These are phyloP conservation scores for Pterocles burchelli DNA, from an alignment of 2,113 vertebrate species.

Conservation along the genomic window DNA sequence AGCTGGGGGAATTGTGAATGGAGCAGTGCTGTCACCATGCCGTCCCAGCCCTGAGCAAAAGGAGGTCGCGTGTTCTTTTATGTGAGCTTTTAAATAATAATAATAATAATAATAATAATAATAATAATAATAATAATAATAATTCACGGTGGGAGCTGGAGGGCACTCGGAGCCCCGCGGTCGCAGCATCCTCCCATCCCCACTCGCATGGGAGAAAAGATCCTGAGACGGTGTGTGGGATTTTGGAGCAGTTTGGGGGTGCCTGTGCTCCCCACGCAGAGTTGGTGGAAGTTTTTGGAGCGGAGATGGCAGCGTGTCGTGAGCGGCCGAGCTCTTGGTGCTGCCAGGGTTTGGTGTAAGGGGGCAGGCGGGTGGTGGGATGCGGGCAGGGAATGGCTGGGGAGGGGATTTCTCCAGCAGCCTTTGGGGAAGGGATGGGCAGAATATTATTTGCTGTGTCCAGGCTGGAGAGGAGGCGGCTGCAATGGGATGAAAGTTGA, in stretches of 20 bases:
- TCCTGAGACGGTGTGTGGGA: rapidly evolving
- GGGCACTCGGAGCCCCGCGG: rapidly evolving
- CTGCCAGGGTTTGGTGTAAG: background rate
- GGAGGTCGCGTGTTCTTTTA: background rate
- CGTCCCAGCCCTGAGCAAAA: background rate
- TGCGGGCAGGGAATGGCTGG: background rate
- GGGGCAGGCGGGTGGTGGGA: rapidly evolving
- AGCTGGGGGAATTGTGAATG: background rate
- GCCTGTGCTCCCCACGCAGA: rapidly evolving
- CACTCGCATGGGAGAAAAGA: rapidly evolving
- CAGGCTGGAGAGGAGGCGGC: background rate
- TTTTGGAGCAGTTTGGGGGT: background rate
- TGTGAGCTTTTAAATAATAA: background rate
- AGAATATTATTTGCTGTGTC: background rate
- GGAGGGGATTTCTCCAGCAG: background rate
- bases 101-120: background rate
- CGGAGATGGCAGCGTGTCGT: rapidly evolving
- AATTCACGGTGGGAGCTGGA: background rate
- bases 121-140: background rate
- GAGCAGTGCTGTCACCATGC: background rate
- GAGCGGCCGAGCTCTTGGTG: rapidly evolving
- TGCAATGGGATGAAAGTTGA: background rate
- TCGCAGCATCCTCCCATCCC: rapidly evolving
- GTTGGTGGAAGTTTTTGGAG: background rate
- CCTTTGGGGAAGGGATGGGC: background rate